Evolutionary conservation across 2,888 invertebrate species (phyloP), one percentile per base, ranked within the genome.

Genomic region (Eristalinus sepulchralis): DNA sequence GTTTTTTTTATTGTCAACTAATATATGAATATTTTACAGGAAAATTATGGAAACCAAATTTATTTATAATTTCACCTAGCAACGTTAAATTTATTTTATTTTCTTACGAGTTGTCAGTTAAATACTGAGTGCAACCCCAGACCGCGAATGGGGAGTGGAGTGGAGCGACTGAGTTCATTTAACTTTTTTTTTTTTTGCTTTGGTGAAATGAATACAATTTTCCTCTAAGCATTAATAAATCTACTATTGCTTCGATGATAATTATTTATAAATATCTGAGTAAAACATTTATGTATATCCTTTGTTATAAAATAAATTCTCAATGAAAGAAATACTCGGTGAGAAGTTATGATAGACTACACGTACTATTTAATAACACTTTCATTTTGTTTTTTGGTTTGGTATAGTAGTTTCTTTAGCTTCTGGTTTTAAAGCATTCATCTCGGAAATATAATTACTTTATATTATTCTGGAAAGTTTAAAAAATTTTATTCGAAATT

Each of bases 191-290:
- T n/a, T n/a, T n/a, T n/a, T 82, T 76, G 76, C 66, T 82, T 71
- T 72, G 66, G 75, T 70, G 36, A 60, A n/a, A 66, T 71, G 17
- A 13, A 80, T 67, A 47, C 67, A 68, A 64, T 77, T 55, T 80
- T 62, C 75, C 31, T 39, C 22, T 80, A 76, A 78, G 85, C 81
- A 85, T 81, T 77, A 85, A 85, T 85, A 85, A 73, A 81, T 64
- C 85, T 85, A 85, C 85, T 85, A 85, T 85, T 85, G 85, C 85
- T 85, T 85, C 87, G 85, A 88, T 88, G 79, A 88, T 70, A 47
- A 70, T 82, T 47, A 34, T 66, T 63, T 67, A 67, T 27, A 60
- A 34, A 75, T 22, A 73, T 33, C 66, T 80, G 70, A 27, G 70
- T 78, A 62, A 67, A 33, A n/a, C n/a, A n/a, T n/a, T n/a, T 77